A percentile compares a stretch with the other conserved stretches of the same genome.
These are phyloP conservation scores for Calypte anna DNA, from an alignment of 2,113 vertebrate species.

Conservation along the genomic window DNA sequence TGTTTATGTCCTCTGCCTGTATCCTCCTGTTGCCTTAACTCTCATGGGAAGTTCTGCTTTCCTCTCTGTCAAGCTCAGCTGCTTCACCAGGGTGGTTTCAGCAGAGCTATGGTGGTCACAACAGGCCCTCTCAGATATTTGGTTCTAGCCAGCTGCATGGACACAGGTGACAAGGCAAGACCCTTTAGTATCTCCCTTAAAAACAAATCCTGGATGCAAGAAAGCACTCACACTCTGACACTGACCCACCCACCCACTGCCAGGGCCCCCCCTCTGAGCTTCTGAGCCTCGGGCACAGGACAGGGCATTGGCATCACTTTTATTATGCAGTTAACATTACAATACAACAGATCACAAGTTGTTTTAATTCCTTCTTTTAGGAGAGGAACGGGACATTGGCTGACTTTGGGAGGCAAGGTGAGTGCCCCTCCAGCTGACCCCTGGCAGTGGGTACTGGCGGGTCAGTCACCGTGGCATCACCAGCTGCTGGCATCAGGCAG, in stretches of 20 bases:
- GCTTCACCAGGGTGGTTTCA: not conserved
- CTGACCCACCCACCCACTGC: not conserved
- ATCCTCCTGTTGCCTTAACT: not conserved
- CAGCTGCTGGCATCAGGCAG: not conserved
- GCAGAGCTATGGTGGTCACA: not conserved
- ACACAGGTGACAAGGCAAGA: fast-evolving
- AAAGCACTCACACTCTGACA: no score
- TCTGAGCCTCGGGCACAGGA: not conserved
- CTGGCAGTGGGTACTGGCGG: fast-evolving
- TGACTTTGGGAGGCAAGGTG: conserved; percentile 92
- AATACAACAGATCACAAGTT: not conserved
- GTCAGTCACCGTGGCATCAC: not conserved
- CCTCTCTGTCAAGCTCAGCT: not conserved
- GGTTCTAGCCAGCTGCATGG: not conserved
- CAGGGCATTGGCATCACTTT: not conserved
- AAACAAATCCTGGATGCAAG: not conserved
- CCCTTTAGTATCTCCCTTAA: not conserved
- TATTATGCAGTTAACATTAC: not conserved
- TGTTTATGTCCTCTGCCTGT: no score
- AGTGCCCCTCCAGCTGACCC: not conserved
- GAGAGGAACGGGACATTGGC: conserved; percentile 80
- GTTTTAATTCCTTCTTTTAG: conserved; percentile 64
- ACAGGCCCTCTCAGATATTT: not conserved
- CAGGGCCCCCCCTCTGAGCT: not conserved
- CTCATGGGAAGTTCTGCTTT: not conserved